These are phyloP conservation scores for Sepiola atlantica DNA, from an alignment of 2,888 invertebrate genomes.

Conservation along the genomic window DNA sequence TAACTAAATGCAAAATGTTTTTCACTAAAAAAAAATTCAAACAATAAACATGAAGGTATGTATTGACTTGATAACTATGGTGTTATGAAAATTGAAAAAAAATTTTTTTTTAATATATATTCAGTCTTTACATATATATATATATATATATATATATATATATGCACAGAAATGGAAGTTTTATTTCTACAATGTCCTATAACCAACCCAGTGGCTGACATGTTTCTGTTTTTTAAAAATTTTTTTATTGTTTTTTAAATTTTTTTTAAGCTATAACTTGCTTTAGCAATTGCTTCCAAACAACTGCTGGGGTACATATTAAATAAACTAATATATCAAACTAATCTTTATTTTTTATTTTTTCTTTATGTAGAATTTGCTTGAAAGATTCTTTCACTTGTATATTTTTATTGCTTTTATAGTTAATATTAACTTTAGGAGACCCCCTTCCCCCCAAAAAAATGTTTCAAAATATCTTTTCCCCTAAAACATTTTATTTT, in stretches of 20 bases:
- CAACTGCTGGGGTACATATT: background rate
- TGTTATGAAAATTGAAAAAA: background rate
- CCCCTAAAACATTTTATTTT: too few species aligned
- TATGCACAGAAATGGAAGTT: background rate
- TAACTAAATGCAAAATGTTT: background rate
- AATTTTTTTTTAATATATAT: slow-evolving; percentile 5
- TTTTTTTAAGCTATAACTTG: background rate
- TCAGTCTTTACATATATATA: background rate
- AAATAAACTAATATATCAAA: background rate
- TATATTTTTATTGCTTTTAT: too few species aligned
- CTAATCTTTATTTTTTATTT: too few species aligned
- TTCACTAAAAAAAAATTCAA: background rate
- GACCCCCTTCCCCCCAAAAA: too few species aligned
- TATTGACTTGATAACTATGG: slow-evolving; percentile 13
- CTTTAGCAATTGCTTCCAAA: background rate
- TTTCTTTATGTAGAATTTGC: too few species aligned
- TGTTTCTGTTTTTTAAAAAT: background rate
- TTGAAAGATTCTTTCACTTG: too few species aligned
- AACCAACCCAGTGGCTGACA: background rate
- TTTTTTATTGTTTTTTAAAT: too few species aligned
- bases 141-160: too few species aligned
- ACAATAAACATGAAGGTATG: background rate
- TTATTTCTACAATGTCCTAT: too few species aligned
- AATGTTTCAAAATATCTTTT: too few species aligned
- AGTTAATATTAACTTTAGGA: too few species aligned